Conservation (phyloP, 2,113 vertebrate genomes). For the Dicerorhinus sumatrensis region DNA sequence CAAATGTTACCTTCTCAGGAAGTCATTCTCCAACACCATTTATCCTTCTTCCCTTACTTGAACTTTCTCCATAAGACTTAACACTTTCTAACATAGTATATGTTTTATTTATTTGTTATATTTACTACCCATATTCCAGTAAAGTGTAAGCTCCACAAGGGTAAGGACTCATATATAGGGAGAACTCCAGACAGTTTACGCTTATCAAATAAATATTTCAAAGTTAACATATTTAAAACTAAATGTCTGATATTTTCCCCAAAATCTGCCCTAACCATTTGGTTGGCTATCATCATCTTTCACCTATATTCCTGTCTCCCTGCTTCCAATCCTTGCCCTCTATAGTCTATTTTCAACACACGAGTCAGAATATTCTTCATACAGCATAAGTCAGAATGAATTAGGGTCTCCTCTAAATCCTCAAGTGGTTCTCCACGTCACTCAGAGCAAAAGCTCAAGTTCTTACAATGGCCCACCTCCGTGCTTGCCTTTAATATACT, state of each 20-base stretch:
- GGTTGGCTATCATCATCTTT: background rate
- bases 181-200: background rate
- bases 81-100: conserved; percentile 3
- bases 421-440: background rate
- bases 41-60: background rate
- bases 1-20: background rate
- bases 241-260: background rate
- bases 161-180: background rate
- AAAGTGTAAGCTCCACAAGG: conserved; percentile 42
- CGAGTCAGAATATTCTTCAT: background rate
- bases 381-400: background rate
- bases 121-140: background rate
- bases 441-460: conserved; percentile 39
- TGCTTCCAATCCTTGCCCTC: background rate
- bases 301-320: background rate
- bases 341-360: conserved; percentile 36
- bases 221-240: conserved; percentile 26
- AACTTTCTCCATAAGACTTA: background rate
- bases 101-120: background rate
- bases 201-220: conserved; percentile 23
- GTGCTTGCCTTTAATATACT: background rate
- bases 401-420: background rate
- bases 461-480: background rate
- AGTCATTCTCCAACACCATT: background rate
- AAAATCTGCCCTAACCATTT: conserved; percentile 26